Evolutionary conservation across 64 coral and sea anemone species (phyloP).

Genomic region (Hydrozoanthus tunicans): DNA sequence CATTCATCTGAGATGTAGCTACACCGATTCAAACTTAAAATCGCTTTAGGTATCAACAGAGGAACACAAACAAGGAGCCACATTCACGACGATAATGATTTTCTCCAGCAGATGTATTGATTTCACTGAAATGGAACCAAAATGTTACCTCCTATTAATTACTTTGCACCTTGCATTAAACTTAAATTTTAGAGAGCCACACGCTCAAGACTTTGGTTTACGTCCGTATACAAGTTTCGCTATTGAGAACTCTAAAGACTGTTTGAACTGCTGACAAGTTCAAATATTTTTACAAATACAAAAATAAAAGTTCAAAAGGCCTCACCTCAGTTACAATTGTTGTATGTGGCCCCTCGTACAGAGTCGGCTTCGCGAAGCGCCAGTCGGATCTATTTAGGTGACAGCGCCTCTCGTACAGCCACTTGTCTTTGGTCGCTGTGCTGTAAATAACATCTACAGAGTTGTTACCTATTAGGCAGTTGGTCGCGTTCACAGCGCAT

Average conservation of each 20-base stretch:
- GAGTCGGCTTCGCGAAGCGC: constrained; percentile 63
- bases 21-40: too few species aligned
- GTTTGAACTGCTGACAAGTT: neutral
- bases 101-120: too few species aligned
- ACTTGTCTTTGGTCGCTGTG: constrained; percentile 51
- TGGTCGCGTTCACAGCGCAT: constrained; percentile 57
- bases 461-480: constrained; percentile 54
- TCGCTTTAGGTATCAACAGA: too few species aligned
- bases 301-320: neutral
- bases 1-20: too few species aligned
- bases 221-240: too few species aligned
- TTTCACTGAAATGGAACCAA: too few species aligned
- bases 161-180: too few species aligned
- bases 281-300: neutral
- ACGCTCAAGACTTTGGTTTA: too few species aligned
- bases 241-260: neutral
- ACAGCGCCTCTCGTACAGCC: constrained; percentile 78
- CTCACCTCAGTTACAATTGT: constrained; percentile 87
- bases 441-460: constrained; percentile 64
- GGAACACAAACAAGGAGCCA: too few species aligned
- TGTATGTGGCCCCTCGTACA: constrained; percentile 81
- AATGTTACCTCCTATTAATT: too few species aligned
- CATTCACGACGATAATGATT: too few species aligned
- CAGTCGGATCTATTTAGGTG: constrained; percentile 78
- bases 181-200: too few species aligned